phyloP scores from a whole-genome alignment of 2,113 vertebrate species.

The Genyomyrus donnyi region DNA sequence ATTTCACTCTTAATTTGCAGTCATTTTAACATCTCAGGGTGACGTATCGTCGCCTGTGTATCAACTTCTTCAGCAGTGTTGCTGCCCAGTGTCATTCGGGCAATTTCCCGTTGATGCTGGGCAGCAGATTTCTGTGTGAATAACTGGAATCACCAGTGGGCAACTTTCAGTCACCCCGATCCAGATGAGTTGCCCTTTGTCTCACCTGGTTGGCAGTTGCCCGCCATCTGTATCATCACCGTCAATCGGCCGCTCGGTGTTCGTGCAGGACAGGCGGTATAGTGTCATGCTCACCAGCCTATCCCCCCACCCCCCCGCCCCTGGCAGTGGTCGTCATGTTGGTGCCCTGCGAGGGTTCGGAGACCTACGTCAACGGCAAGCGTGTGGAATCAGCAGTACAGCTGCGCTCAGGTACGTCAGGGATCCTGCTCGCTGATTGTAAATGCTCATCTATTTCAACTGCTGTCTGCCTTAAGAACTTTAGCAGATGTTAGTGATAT shows the following conservation, averaged over 20 bases:
- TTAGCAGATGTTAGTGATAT: not conserved
- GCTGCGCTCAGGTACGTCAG: slow-evolving; percentile 80
- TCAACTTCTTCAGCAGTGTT: not conserved
- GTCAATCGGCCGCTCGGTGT: not conserved
- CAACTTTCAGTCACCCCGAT: not conserved
- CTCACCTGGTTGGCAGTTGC: not conserved
- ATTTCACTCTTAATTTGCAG: not conserved
- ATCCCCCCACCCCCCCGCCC: slow-evolving; percentile 22
- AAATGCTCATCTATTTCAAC: not conserved
- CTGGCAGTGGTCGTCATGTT: slow-evolving; percentile 81
- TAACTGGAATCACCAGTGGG: not conserved
- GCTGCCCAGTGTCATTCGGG: not conserved
- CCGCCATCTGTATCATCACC: not conserved
- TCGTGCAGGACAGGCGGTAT: not conserved
- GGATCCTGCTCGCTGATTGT: not conserved
- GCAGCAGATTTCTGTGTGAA: not conserved
- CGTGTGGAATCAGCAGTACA: slow-evolving; percentile 82
- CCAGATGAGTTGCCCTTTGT: not conserved
- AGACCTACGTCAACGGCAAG: slow-evolving; percentile 97
- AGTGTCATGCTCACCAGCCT: not conserved
- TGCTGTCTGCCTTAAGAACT: not conserved
- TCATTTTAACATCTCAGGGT: not conserved
- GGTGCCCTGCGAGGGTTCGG: slow-evolving; percentile 88
- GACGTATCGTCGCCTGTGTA: not conserved
- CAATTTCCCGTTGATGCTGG: not conserved